Evolutionary conservation across 2,113 vertebrate genomes (phyloP), one percentile per base, ranked within the genome.

Genomic region (Atlantisia rogersi): DNA sequence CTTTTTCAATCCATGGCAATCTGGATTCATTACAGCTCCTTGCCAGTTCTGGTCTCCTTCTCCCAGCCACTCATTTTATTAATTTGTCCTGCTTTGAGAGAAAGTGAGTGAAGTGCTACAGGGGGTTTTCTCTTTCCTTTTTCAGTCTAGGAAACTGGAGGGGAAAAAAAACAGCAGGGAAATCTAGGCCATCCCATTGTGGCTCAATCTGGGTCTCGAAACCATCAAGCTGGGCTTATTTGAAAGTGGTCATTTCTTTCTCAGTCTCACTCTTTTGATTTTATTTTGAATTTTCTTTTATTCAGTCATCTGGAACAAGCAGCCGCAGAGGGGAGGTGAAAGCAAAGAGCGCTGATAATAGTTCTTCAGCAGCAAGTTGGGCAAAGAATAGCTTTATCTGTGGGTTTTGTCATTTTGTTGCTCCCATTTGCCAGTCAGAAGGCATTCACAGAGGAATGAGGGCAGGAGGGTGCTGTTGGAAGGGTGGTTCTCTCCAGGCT

Each of bases 181-280:
- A 95, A 95, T 95, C 62, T 64, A 82, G 95, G 97, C 82, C 95
- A 94, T 75, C 19, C 90, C 71, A 78, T 91, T 92, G 92, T 94
- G 82, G 29, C 76, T 87, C 44, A 0, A 31, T 78, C 87, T 75
- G 84, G 50, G 81, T 71, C 91, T 85, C 24, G 9, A 87, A 87
- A 12, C 62, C 87, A 19, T 21, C 67, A 67, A 74, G 89, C 86
- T 55, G 88, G 35, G 75, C 8, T 48, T 39, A 5, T 81, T 46
- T 82, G 67, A 39, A 74, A 94, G 71, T 29, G 63, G 63, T 55
- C 74, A 1, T 69, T 83, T 56, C 93, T 84, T 81, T 55, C 80
- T 52, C 6, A 0, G 60, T 22, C 84, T 63, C 48, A 3, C 32
- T 82, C 81, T 48, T 91, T 75, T 64, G 74, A 69, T 92, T 95